phyloP scores from a whole-genome alignment of 2,113 vertebrate genomes.

The Hippocampus mohnikei region DNA sequence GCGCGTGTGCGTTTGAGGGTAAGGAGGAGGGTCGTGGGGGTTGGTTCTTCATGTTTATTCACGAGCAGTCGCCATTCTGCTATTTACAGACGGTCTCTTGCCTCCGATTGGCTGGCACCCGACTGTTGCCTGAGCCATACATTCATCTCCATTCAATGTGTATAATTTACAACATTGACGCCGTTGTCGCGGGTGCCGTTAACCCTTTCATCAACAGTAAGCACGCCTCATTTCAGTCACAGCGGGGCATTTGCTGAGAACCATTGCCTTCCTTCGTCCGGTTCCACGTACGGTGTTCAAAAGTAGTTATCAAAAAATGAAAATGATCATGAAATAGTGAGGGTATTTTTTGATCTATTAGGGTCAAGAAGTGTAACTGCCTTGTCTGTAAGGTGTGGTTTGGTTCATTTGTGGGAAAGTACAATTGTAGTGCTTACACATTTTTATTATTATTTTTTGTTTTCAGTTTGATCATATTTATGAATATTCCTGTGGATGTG shows the following conservation, averaged over 20 bases:
- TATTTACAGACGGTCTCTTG: not conserved
- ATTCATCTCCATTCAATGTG: not conserved
- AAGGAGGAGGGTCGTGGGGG: not conserved
- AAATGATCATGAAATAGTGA: too few species aligned
- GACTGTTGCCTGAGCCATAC: not conserved
- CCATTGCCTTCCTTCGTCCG: not conserved
- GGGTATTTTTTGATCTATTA: too few species aligned
- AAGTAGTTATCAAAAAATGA: too few species aligned
- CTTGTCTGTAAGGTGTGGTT: too few species aligned
- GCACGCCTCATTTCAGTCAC: not conserved
- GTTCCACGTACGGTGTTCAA: not conserved
- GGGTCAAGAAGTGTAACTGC: not conserved
- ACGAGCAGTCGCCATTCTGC: conserved; percentile 5
- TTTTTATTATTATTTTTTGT: too few species aligned
- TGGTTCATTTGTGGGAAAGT: too few species aligned
- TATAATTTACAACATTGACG: conserved; percentile 4
- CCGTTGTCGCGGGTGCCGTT: not conserved
- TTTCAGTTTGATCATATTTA: too few species aligned
- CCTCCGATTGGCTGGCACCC: conserved; percentile 9
- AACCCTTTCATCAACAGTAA: not conserved
- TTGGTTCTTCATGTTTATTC: conserved; percentile 23
- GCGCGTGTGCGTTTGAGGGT: not conserved
- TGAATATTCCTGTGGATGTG: too few species aligned
- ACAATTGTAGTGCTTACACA: too few species aligned
- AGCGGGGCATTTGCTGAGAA: too few species aligned